phyloP scores from a whole-genome alignment of 2,797 vertebrate species.

The Hemibagrus guttatus region DNA sequence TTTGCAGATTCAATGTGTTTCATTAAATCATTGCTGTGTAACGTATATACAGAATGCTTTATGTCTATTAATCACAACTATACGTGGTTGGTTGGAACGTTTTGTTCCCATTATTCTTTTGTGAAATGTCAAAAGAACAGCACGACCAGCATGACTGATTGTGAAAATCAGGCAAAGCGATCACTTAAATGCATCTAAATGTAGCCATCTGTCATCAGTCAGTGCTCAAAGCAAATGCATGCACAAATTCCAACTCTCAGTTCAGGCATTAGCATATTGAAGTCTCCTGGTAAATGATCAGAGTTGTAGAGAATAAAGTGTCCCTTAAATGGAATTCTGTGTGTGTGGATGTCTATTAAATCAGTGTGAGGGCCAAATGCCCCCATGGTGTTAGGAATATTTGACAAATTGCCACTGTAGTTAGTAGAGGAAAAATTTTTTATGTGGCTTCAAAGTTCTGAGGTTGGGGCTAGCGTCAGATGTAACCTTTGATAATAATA shows the following conservation, averaged over 20 bases:
- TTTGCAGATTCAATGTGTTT: neutral
- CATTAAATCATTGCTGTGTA: conserved; percentile 12
- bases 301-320: neutral
- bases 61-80: neutral
- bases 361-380: neutral
- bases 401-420: neutral
- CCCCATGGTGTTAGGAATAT: neutral
- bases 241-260: neutral
- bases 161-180: conserved; percentile 8
- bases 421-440: neutral
- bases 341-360: neutral
- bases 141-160: conserved; percentile 4
- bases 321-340: neutral
- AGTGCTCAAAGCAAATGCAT: conserved; percentile 3
- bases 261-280: conserved; percentile 12
- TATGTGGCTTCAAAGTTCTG: neutral
- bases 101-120: conserved; percentile 20
- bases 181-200: conserved; percentile 13
- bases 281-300: neutral
- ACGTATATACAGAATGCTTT: neutral
- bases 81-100: neutral
- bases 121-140: conserved; percentile 15
- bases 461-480: neutral
- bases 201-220: conserved; percentile 3
- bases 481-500: neutral